These are phyloP conservation scores for Tinea pellionella DNA, from an alignment of 2,888 invertebrate species.

Conservation along the genomic window DNA sequence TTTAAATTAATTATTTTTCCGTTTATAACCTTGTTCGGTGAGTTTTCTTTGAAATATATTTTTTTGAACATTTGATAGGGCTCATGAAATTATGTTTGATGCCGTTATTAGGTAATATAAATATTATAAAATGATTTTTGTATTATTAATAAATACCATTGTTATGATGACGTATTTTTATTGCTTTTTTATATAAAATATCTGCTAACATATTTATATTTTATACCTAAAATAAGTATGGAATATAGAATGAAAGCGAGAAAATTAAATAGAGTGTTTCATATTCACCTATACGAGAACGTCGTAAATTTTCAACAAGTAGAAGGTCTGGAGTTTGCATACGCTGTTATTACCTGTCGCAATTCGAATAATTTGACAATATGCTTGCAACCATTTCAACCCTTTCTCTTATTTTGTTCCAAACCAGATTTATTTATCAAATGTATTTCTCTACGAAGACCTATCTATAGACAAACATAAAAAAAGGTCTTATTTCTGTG, in stretches of 20 bases:
- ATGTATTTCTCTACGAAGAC: not conserved
- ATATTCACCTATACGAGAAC: not conserved
- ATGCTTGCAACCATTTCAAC: not conserved
- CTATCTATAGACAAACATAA: no score
- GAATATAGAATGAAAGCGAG: not conserved
- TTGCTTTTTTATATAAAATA: no score
- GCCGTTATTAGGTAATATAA: no score
- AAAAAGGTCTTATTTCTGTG: no score
- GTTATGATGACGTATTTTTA: no score
- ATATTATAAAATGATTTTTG: no score
- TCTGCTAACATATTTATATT: no score
- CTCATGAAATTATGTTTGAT: not conserved
- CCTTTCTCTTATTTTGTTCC: not conserved
- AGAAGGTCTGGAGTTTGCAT: not conserved
- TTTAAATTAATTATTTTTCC: conserved; percentile 4
- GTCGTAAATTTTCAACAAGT: not conserved
- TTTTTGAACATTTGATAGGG: not conserved
- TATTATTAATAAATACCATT: no score
- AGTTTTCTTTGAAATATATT: not conserved
- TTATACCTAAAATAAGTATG: no score
- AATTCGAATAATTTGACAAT: conserved; percentile 12
- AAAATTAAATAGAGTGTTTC: not conserved
- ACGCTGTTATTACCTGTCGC: conserved; percentile 11
- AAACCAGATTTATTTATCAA: not conserved
- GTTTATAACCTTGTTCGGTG: not conserved